A percentile compares a stretch with the other conserved stretches of the same genome.
These are phyloP conservation scores for Dicranocentrus wangi DNA, from an alignment of 2,888 invertebrate genomes.

Conservation along the genomic window DNA sequence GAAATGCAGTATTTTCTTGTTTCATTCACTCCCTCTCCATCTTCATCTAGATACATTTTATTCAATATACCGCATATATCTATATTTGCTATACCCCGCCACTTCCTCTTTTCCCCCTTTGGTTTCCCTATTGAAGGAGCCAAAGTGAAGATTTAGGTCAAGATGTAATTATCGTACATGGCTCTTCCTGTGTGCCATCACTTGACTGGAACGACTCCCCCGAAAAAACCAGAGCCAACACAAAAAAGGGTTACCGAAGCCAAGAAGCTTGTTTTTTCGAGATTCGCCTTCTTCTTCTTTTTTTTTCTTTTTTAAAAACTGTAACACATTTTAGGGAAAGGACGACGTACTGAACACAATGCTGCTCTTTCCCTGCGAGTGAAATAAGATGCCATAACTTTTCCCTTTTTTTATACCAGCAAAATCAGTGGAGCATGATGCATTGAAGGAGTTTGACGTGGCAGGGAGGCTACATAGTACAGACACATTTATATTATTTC, in stretches of 20 bases:
- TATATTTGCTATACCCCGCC: neutral
- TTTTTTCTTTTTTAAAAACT: neutral
- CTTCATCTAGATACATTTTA: neutral
- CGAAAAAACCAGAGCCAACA: neutral
- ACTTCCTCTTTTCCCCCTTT: neutral
- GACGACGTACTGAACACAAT: neutral
- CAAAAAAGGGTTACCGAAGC: neutral
- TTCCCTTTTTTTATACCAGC: neutral
- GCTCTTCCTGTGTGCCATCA: slow-evolving; percentile 24
- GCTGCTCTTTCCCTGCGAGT: neutral
- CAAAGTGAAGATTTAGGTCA: slow-evolving; percentile 30
- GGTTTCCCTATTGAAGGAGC: slow-evolving; percentile 13
- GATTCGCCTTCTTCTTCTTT: no score
- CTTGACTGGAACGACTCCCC: neutral
- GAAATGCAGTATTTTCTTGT: slow-evolving; percentile 5
- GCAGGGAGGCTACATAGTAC: neutral
- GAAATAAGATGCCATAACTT: slow-evolving; percentile 23
- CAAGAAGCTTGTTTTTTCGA: slow-evolving; percentile 5
- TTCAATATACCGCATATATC: neutral
- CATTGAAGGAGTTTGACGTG: slow-evolving; percentile 17
- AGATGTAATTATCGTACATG: slow-evolving; percentile 41
- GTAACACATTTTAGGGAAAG: neutral
- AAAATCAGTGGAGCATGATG: slow-evolving; percentile 25
- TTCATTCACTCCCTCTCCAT: neutral
- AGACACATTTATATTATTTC: slow-evolving; percentile 33